Conservation (phyloP, 1,140 invertebrate genomes). For the Pseudoatta argentina region DNA sequence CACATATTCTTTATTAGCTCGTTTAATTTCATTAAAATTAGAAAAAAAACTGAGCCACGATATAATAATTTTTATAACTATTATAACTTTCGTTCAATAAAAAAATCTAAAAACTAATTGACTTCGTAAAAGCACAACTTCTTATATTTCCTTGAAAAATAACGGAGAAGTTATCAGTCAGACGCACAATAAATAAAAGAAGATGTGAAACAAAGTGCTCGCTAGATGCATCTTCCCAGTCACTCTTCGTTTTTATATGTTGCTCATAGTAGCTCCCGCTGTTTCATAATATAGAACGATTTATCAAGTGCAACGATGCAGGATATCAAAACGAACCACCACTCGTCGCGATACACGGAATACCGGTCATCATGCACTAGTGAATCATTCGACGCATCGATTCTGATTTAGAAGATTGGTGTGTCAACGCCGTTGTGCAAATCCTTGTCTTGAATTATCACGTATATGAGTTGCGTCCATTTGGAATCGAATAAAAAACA, state of each 20-base stretch:
- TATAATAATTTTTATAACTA: neutral
- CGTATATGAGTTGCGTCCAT: neutral
- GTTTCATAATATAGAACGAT: conserved; percentile 64
- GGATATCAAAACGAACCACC: conserved; percentile 59
- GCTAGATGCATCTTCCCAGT: conserved; percentile 29
- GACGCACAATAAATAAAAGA: conserved; percentile 18
- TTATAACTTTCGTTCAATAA: neutral
- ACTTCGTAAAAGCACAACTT: neutral
- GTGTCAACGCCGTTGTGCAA: conserved; percentile 26
- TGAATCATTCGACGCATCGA: conserved; percentile 50
- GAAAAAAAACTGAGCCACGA: neutral
- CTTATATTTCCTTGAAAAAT: neutral
- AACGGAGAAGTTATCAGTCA: conserved; percentile 18
- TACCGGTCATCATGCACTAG: conserved; percentile 20
- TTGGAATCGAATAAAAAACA: conserved; percentile 31
- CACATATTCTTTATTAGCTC: neutral
- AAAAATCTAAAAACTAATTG: neutral
- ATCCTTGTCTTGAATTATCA: conserved; percentile 1
- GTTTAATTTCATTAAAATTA: neutral
- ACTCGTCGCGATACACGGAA: conserved; percentile 50
- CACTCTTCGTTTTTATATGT: conserved; percentile 30
- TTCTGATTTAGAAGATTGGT: conserved; percentile 49
- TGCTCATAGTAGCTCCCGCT: conserved; percentile 51
- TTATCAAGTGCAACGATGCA: conserved; percentile 67
- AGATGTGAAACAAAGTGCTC: conserved; percentile 35